Evolutionary conservation across 2,888 invertebrate species (phyloP).

Genomic region (Mythimna pallens): DNA sequence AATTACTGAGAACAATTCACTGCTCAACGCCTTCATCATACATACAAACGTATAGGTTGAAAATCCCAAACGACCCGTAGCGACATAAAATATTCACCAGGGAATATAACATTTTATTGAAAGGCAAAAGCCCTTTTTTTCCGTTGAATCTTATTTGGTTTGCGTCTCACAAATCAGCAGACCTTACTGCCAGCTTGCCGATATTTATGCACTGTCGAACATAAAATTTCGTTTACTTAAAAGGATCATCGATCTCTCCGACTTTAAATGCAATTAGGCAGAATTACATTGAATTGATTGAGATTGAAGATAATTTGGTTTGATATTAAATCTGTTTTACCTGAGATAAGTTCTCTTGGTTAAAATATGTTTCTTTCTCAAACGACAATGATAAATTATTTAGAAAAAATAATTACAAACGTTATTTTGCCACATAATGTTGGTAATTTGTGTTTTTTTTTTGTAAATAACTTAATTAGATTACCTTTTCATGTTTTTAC

Average conservation of each 20-base stretch:
- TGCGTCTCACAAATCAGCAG: constrained; percentile 20
- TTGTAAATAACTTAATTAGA: too few species aligned
- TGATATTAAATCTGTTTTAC: background rate
- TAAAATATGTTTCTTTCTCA: too few species aligned
- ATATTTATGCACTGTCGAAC: constrained; percentile 23
- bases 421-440: too few species aligned
- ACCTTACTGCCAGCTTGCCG: constrained; percentile 21
- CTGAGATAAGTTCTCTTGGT: too few species aligned
- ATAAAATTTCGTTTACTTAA: constrained; percentile 15
- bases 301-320: constrained; percentile 14
- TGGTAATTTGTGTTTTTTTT: too few species aligned
- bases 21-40: background rate
- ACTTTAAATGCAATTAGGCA: constrained; percentile 6
- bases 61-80: too few species aligned
- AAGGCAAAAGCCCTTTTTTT: background rate
- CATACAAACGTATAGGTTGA: background rate
- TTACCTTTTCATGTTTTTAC: too few species aligned
- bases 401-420: too few species aligned
- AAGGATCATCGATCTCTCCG: constrained; percentile 25
- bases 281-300: constrained; percentile 17
- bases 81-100: background rate
- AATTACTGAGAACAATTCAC: background rate
- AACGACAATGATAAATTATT: too few species aligned
- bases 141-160: constrained; percentile 9
- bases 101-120: constrained; percentile 1